Evolutionary conservation across 2,113 vertebrate species (phyloP).

Genomic region (Polyodon spathula): DNA sequence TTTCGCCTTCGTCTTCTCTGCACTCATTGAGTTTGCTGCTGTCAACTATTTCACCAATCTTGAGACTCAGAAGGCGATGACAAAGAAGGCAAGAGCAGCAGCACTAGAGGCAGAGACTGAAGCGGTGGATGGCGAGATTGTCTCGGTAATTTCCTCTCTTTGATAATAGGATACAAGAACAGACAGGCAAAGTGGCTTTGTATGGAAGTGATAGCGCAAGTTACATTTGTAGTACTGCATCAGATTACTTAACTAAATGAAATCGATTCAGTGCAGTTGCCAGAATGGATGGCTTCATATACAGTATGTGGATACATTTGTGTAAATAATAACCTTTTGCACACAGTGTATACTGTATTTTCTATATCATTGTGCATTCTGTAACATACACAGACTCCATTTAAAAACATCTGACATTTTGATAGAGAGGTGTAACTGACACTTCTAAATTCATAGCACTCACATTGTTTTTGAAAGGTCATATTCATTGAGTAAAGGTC

Average conservation of each 20-base stretch:
- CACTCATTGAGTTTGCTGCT: conserved; percentile 92
- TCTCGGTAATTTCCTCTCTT: conserved; percentile 67
- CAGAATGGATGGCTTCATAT: no score
- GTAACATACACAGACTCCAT: no score
- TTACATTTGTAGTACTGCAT: conserved; percentile 21
- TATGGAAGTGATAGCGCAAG: conserved; percentile 21
- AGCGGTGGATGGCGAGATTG: conserved; percentile 67
- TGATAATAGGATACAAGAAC: conserved; percentile 48
- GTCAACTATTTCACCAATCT: conserved; percentile 97
- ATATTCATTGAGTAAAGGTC: no score
- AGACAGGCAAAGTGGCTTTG: conserved; percentile 47
- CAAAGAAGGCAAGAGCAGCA: conserved; percentile 62
- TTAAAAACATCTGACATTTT: no score
- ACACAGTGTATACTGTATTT: neutral
- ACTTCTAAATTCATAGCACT: no score
- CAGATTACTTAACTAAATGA: conserved; percentile 52
- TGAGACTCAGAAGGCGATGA: conserved; percentile 70
- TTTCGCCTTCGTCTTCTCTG: conserved; percentile 92
- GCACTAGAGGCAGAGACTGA: conserved; percentile 62
- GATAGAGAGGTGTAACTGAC: no score
- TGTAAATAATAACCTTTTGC: neutral
- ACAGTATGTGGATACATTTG: neutral
- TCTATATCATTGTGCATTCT: no score
- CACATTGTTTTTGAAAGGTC: no score
- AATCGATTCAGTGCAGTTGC: conserved; percentile 46